A percentile compares a stretch with the other conserved stretches of the same genome.
These are phyloP conservation scores for Thera obeliscata DNA, from an alignment of 2,888 invertebrate species.

Conservation along the genomic window DNA sequence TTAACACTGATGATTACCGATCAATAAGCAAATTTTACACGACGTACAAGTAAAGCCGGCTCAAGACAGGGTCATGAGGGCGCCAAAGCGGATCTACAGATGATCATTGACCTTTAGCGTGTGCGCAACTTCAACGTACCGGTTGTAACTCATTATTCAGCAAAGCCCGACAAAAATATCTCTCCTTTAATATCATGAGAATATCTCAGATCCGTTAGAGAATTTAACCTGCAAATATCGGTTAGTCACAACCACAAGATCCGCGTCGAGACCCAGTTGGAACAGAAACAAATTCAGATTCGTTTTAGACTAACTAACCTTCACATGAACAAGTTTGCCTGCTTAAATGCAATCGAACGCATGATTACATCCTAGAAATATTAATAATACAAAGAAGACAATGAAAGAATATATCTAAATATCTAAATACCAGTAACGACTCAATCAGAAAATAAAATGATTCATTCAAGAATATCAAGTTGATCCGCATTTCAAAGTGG, in stretches of 20 bases:
- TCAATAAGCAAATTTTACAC: constrained; percentile 71
- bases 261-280: constrained; percentile 66
- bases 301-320: constrained; percentile 46
- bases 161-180: constrained; percentile 53
- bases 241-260: constrained; percentile 66
- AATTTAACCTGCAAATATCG: constrained; percentile 57
- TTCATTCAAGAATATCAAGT: constrained; percentile 36
- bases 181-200: constrained; percentile 32
- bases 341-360: constrained; percentile 26
- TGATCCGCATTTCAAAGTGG: constrained; percentile 33
- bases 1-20: constrained; percentile 55
- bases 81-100: constrained; percentile 83
- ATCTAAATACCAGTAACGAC: constrained; percentile 9
- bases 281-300: constrained; percentile 58
- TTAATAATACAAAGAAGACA: not conserved
- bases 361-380: constrained; percentile 32
- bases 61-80: constrained; percentile 80
- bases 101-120: constrained; percentile 83
- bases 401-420: not conserved
- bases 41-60: constrained; percentile 61
- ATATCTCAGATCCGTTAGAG: constrained; percentile 43
- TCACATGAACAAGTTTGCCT: constrained; percentile 30
- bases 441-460: constrained; percentile 31
- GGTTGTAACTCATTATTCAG: constrained; percentile 77
- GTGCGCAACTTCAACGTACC: constrained; percentile 74